phyloP scores from a whole-genome alignment of 2,113 vertebrate genomes.

The Psophia crepitans region DNA sequence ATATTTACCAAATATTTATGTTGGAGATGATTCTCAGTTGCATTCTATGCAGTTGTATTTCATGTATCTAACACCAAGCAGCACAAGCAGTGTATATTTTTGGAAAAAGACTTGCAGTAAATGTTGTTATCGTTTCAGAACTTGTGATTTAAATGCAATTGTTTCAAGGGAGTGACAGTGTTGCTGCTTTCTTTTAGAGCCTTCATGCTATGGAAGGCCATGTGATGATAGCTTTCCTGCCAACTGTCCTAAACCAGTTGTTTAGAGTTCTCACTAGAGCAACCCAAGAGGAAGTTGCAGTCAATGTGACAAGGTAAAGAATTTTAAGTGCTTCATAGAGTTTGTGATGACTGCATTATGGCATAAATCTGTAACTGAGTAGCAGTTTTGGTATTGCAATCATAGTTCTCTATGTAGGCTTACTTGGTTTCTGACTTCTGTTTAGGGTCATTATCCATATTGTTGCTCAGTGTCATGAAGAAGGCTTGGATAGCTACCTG shows the following conservation, averaged over 20 bases:
- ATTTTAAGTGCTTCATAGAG: background rate
- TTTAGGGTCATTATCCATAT: constrained; percentile 95
- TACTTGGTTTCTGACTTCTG: constrained; percentile 44
- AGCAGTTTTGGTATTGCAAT: background rate
- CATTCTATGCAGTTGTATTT: background rate
- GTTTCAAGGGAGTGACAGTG: background rate
- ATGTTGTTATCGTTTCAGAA: background rate
- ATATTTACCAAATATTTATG: background rate
- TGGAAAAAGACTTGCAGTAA: background rate
- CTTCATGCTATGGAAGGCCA: constrained; percentile 96
- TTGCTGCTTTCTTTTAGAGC: constrained; percentile 72
- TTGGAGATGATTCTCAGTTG: background rate
- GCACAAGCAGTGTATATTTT: background rate
- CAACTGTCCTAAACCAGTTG: constrained; percentile 93
- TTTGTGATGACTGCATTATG: background rate
- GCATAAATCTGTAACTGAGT: background rate
- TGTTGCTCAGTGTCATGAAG: constrained; percentile 96
- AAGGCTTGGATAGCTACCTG: constrained; percentile 93
- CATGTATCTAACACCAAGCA: background rate
- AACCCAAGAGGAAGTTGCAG: constrained; percentile 92
- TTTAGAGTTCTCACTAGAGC: constrained; percentile 93
- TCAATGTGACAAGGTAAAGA: constrained; percentile 92
- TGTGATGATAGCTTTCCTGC: constrained; percentile 96
- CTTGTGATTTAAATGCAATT: background rate
- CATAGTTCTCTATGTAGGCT: constrained; percentile 2